phyloP scores from a whole-genome alignment of 2,888 invertebrate genomes.

The Cecidostiba fungosa region DNA sequence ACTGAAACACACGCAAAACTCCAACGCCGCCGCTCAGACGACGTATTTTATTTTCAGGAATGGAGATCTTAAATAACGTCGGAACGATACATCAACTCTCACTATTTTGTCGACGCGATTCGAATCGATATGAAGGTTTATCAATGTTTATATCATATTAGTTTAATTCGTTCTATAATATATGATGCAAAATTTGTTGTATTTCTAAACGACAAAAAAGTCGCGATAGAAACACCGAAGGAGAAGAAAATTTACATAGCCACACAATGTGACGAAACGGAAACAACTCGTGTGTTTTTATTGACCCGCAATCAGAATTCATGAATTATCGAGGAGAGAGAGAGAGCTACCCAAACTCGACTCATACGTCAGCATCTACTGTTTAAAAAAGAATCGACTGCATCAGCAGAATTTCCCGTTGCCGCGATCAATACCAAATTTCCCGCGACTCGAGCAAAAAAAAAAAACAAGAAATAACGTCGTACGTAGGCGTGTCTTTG shows the following conservation, averaged over 20 bases:
- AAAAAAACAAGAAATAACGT: too few species aligned
- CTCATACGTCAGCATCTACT: too few species aligned
- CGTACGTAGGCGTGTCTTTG: background rate
- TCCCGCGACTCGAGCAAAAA: background rate
- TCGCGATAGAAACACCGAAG: too few species aligned
- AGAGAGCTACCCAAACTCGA: too few species aligned
- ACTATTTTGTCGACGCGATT: background rate
- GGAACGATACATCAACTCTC: background rate
- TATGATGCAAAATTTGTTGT: too few species aligned
- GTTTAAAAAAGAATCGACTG: background rate
- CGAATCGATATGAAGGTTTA: background rate
- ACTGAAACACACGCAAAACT: slow-evolving; percentile 44
- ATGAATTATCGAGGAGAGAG: too few species aligned
- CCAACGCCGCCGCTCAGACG: background rate
- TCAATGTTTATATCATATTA: background rate
- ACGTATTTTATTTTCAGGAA: slow-evolving; percentile 27
- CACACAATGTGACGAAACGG: too few species aligned
- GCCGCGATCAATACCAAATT: background rate
- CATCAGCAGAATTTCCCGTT: background rate
- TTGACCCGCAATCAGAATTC: background rate
- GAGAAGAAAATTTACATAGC: too few species aligned
- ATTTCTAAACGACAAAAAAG: too few species aligned
- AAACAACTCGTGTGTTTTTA: slow-evolving; percentile 15
- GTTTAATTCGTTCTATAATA: background rate
- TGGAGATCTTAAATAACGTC: slow-evolving; percentile 18